These are phyloP conservation scores for Motacilla tschutschensis DNA, from an alignment of 2,113 vertebrate genomes.

Conservation along the genomic window DNA sequence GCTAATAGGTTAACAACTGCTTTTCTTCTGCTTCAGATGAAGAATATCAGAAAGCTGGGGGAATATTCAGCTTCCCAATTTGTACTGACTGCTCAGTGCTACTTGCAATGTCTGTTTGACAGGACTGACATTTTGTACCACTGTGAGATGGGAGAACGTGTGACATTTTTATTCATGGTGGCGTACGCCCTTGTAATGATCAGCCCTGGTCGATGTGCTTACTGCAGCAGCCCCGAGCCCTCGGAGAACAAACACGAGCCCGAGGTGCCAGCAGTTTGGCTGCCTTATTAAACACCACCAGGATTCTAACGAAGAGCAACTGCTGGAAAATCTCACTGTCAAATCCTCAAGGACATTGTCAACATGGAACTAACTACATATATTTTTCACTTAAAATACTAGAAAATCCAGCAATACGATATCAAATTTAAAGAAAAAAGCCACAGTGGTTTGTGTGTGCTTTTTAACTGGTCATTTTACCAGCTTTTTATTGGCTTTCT, in stretches of 20 bases:
- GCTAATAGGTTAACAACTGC: conserved; percentile 88
- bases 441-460: background rate
- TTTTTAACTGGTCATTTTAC: conserved; percentile 55
- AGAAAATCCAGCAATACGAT: conserved; percentile 69
- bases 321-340: conserved; percentile 87
- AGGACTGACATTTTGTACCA: conserved; percentile 85
- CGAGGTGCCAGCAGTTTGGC: conserved; percentile 77
- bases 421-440: conserved; percentile 64
- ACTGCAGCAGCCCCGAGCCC: conserved; percentile 81
- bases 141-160: conserved; percentile 81
- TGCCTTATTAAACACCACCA: conserved; percentile 86
- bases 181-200: conserved; percentile 88
- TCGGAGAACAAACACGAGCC: conserved; percentile 83
- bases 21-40: conserved; percentile 85
- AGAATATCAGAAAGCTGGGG: conserved; percentile 84
- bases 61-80: conserved; percentile 85
- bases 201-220: conserved; percentile 85
- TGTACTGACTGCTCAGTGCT: conserved; percentile 83
- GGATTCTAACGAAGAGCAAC: conserved; percentile 87
- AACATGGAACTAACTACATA: conserved; percentile 80
- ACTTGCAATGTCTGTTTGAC: conserved; percentile 84
- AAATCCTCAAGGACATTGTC: conserved; percentile 87
- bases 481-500: conserved; percentile 30
- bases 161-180: conserved; percentile 88
- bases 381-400: conserved; percentile 81